These are phyloP conservation scores for Tetrapedia diversipes DNA, from an alignment of 2,888 invertebrate species.

Conservation along the genomic window DNA sequence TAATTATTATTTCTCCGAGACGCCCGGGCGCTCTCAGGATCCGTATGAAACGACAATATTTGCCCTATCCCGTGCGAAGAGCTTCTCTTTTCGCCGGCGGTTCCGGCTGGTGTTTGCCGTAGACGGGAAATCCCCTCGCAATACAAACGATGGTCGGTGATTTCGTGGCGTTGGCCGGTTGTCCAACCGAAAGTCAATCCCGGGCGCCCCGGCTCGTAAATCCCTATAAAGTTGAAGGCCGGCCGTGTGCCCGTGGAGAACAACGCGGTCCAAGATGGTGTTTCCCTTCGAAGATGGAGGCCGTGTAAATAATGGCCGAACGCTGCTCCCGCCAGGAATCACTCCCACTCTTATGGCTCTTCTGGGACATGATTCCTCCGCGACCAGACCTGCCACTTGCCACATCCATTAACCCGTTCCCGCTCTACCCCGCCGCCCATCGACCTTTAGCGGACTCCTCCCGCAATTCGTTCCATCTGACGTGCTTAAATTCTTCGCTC, in stretches of 20 bases:
- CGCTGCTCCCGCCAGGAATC: slow-evolving; percentile 30
- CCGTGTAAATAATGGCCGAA: slow-evolving; percentile 66
- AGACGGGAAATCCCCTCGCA: slow-evolving; percentile 44
- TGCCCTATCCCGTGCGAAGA: background rate
- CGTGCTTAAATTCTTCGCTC: slow-evolving; percentile 6
- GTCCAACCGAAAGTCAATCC: slow-evolving; percentile 60
- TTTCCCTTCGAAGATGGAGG: slow-evolving; percentile 60
- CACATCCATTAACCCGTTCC: slow-evolving; percentile 51
- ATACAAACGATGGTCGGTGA: slow-evolving; percentile 49
- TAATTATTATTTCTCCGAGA: slow-evolving; percentile 26
- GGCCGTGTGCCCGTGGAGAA: slow-evolving; percentile 44
- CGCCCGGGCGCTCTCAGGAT: background rate
- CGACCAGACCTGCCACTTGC: slow-evolving; percentile 45
- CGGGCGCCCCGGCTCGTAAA: slow-evolving; percentile 56
- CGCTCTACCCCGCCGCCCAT: background rate
- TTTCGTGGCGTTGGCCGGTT: slow-evolving; percentile 37
- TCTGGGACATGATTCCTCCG: slow-evolving; percentile 50
- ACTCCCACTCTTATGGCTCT: slow-evolving; percentile 57
- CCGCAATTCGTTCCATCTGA: too few relatives aligned
- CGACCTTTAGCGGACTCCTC: too few relatives aligned
- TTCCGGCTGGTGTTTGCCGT: slow-evolving; percentile 13
- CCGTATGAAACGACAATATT: slow-evolving; percentile 42
- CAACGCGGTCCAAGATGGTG: slow-evolving; percentile 50
- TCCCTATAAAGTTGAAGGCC: slow-evolving; percentile 53
- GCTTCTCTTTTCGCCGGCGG: background rate